Base-by-base conservation (phyloP, 2,113 vertebrate genomes). In the Larimichthys polyactis region DNA sequence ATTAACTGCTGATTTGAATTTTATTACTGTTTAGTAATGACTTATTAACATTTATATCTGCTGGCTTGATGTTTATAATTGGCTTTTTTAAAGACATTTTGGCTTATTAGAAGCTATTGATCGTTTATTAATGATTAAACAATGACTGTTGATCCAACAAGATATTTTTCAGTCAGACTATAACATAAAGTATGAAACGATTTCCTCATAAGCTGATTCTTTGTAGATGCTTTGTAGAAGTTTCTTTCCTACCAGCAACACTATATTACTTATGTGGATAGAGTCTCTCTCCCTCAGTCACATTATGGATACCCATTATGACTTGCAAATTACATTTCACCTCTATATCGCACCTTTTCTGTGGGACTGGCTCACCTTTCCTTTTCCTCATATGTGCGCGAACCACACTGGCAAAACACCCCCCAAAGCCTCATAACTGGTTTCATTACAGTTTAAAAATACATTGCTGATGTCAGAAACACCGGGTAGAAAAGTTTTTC, bases 301-400 rank as follows among this genome's bases (percentile, higher is more conserved):
- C 55, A 59, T 58, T 48, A 70, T 70, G 43, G 51, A 58, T 44
- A 64, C 19, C 55, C 22, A 52, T 66, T 66, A 65, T 62, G 20
- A 83, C 36, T 62, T 84, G 59, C 55, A 78, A 72, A 82, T 79
- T 82, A 75, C 62, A 71, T 9, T 6, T 78, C 64, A 81, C 71
- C 74, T 64, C 70, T 52, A 64, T 52, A 73, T 74, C 66, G 14
- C 3, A 24, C 51, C 6, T 71, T 49, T 60, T 48, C 48, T 36
- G 15, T 66, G 32, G 10, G 72, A 64, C 1, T 0, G 22, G 22
- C 17, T 79, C 48, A 51, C 22, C 55, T 36, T 54, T 32, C 17
- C 29, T n/a, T 36, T 54, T 36, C 11, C 11, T 54, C 40, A n/a
- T 54, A 11, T 22, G 20, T 14, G 20, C 54, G 40, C 17, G 22